Percentiles rank a stretch among this genome's conserved stretches.
These are phyloP conservation scores for mouse (Mus musculus) DNA, from an alignment of 2,113 vertebrate genomes.

Conservation along the genomic window DNA sequence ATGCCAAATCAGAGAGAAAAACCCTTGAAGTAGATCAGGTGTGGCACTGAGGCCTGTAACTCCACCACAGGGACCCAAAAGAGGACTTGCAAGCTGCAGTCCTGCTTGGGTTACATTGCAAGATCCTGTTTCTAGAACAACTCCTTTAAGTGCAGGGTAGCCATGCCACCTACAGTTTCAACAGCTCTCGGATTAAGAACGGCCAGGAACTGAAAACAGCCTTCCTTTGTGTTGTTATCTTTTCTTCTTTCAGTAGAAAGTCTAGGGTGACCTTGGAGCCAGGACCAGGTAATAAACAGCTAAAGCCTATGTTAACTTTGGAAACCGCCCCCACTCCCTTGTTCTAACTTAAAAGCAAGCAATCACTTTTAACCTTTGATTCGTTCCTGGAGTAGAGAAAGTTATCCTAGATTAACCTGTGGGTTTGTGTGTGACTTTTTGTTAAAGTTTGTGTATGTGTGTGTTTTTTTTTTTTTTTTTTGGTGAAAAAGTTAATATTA, in stretches of 20 bases:
- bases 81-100: background rate
- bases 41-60: background rate
- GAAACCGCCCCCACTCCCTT: background rate
- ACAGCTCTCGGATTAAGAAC: background rate
- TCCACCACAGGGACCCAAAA: background rate
- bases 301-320: background rate
- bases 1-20: background rate
- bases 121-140: background rate
- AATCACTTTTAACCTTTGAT: background rate
- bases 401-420: background rate
- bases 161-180: background rate
- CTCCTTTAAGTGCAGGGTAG: background rate
- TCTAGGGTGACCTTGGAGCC: background rate
- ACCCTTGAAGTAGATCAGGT: background rate
- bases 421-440: too few species aligned
- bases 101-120: background rate
- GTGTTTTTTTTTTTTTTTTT: background rate
- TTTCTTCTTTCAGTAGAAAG: conserved; percentile 1
- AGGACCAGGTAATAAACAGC: background rate
- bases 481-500: background rate
- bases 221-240: background rate
- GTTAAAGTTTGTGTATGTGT: background rate
- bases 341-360: background rate
- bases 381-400: background rate
- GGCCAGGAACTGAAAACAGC: background rate